Percentiles rank a stretch among this genome's conserved stretches.
These are phyloP conservation scores for Dallia pectoralis DNA, from an alignment of 2,797 vertebrate species.

Conservation along the genomic window DNA sequence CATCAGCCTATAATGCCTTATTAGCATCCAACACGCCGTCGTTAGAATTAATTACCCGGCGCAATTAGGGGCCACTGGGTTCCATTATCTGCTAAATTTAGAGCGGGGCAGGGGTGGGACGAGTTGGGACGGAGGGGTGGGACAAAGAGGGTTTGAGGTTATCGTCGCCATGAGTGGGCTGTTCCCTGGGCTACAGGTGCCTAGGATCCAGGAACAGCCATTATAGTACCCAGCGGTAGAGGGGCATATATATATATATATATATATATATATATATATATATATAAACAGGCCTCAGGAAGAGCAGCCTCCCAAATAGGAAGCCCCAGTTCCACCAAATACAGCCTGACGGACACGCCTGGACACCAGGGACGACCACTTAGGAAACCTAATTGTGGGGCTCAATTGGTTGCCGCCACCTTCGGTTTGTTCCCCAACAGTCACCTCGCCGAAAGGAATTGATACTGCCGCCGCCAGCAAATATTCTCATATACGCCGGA, in stretches of 20 bases:
- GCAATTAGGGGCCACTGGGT: constrained; percentile 41
- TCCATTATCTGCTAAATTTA: constrained; percentile 28
- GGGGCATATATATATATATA: too few relatives aligned
- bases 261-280: too few relatives aligned
- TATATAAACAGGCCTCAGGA: not conserved
- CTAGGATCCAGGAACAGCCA: constrained; percentile 50
- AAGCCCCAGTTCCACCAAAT: constrained; percentile 62
- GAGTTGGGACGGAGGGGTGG: not conserved
- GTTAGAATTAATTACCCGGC: constrained; percentile 57
- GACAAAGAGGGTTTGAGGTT: constrained; percentile 2
- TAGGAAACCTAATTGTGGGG: constrained; percentile 68
- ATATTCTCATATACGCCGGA: constrained; percentile 40
- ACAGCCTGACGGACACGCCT: constrained; percentile 69
- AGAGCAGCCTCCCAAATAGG: constrained; percentile 36
- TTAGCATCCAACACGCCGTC: constrained; percentile 27
- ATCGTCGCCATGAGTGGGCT: constrained; percentile 27
- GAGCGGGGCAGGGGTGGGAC: not conserved
- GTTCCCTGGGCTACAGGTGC: constrained; percentile 36
- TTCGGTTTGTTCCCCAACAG: constrained; percentile 12
- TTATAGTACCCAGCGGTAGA: constrained; percentile 38
- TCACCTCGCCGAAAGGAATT: constrained; percentile 53
- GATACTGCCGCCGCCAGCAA: constrained; percentile 47
- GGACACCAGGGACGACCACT: constrained; percentile 64
- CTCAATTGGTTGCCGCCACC: constrained; percentile 68
- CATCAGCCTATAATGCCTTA: constrained; percentile 40